Evolutionary conservation across 2,113 vertebrate genomes (phyloP).

Genomic region (Tragelaphus buxtoni): DNA sequence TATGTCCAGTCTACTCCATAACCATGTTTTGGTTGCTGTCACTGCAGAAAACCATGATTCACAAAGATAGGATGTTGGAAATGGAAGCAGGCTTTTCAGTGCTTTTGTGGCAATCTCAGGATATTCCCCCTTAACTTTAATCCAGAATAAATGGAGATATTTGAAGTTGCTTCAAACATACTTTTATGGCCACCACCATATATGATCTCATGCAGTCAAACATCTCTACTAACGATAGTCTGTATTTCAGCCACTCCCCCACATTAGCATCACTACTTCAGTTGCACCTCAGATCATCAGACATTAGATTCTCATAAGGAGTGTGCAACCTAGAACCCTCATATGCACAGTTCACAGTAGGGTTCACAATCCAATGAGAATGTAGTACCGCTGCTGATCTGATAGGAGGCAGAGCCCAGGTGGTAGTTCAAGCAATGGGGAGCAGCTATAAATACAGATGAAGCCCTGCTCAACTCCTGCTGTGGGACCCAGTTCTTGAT

Average conservation of each 20-base stretch:
- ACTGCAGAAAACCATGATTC: neutral
- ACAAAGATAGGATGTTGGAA: neutral
- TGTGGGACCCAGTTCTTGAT: neutral
- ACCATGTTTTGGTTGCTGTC: neutral
- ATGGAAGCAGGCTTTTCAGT: neutral
- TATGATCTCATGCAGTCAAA: neutral
- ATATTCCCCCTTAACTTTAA: neutral
- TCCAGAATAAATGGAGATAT: neutral
- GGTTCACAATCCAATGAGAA: neutral
- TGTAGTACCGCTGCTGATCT: neutral
- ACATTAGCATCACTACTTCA: neutral
- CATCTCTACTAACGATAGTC: neutral
- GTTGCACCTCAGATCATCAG: neutral
- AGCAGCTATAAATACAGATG: neutral
- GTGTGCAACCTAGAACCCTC: neutral
- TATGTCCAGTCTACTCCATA: neutral
- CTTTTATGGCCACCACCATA: neutral
- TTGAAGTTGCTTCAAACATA: neutral
- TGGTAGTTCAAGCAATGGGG: neutral
- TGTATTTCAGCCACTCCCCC: neutral
- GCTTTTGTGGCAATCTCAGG: neutral
- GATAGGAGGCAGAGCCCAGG: neutral
- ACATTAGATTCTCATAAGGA: neutral
- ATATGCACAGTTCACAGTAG: neutral
- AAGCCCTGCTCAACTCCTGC: neutral